phyloP scores from a whole-genome alignment of 2,113 vertebrate genomes.

The Heptranchias perlo region DNA sequence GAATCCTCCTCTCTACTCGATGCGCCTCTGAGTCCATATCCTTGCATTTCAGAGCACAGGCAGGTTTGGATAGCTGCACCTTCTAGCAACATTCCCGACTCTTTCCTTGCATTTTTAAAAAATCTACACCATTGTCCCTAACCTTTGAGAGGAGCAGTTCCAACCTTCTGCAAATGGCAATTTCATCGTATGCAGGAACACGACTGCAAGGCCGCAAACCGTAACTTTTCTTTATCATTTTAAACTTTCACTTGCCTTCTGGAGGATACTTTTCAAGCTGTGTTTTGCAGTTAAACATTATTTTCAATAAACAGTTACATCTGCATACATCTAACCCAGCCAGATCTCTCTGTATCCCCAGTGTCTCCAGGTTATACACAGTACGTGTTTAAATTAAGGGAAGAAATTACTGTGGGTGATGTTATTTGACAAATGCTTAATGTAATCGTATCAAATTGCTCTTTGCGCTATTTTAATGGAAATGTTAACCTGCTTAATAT shows the following conservation, averaged over 20 bases:
- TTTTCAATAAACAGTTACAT: background rate
- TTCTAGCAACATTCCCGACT: background rate
- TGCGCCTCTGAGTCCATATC: background rate
- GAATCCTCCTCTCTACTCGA: background rate
- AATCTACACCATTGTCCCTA: background rate
- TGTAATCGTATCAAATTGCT: background rate
- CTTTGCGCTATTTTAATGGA: background rate
- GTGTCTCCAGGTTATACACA: background rate
- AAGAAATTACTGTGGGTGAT: background rate
- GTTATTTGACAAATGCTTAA: background rate
- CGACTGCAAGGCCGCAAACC: background rate
- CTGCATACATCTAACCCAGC: background rate
- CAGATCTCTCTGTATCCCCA: background rate
- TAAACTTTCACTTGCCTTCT: background rate
- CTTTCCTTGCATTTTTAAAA: background rate
- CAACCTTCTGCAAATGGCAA: background rate
- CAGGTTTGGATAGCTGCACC: background rate
- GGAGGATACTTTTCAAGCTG: background rate
- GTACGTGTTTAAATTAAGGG: background rate
- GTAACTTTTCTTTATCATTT: background rate
- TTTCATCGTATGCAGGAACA: background rate
- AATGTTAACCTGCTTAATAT: background rate
- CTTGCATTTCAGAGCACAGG: background rate
- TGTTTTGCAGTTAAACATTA: background rate
- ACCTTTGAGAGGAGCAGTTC: background rate